Base-by-base conservation (phyloP, 2,888 invertebrate genomes). In the Macropis europaea region DNA sequence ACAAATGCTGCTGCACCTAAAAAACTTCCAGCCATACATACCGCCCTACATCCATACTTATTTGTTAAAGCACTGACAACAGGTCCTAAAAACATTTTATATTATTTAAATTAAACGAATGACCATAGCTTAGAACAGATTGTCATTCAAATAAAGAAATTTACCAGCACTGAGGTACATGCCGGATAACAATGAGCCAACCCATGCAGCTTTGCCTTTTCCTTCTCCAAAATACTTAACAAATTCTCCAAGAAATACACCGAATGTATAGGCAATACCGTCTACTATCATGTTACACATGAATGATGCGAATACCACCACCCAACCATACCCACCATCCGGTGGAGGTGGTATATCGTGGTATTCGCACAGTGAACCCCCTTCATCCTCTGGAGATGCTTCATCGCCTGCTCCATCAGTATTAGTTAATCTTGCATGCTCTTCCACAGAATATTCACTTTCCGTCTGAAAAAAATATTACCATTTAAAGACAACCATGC, bases 241-340 rank as follows among this genome's bases (percentile, higher is more conserved):
- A 85, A 97, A 94, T 85, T 95, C 94, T 26, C 93, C 93, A 47
- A 97, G 92, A 91, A 97, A 97, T 87, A 99, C 95, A 57, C 99
- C 99, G 90, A 99, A 99, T 5, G 98, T 97, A 91, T 99, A 99
- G n/a, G 98, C 97, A 76, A 99, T 97, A 83, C 97, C 99, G 90
- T 99, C 99, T 63, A 99, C 98, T 83, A 99, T 96, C 92, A 99
- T 94, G 93, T 99, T 99, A 91, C 97, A 97, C 94, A 99, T 94
- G 91, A 99, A 98, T 43, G 98, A 97, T 57, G 98, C 97, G 86
- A 97, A 94, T 59, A 99, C 98, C 87, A 99, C 96, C 86, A 98
- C 95, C 97, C 97, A 97, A 68, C 97, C 97, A 91, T 96, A 97
- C 53, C 98, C 98, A 77, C 96, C 96, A 90, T 97, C 97, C 36